phyloP scores from a whole-genome alignment of 2,888 invertebrate genomes.

The Cephus pygmeus region DNA sequence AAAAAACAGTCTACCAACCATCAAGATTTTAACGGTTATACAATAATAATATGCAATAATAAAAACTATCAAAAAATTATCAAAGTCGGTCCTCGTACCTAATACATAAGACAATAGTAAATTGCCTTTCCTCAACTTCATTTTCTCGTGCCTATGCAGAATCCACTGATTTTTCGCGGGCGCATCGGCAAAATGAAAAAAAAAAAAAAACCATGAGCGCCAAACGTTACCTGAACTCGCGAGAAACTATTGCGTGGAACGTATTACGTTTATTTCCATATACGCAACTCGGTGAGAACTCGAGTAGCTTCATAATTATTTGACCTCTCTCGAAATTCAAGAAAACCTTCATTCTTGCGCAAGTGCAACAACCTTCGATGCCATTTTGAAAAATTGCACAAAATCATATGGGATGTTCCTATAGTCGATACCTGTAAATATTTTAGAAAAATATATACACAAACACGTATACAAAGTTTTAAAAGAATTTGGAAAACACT shows the following conservation, averaged over 20 bases:
- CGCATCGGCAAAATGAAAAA: not conserved
- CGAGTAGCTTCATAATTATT: not conserved
- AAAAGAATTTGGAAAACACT: not conserved
- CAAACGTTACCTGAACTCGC: not conserved
- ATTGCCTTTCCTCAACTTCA: not conserved
- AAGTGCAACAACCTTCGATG: not conserved
- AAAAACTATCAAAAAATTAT: not conserved
- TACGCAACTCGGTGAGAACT: not conserved
- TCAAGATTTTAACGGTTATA: not conserved
- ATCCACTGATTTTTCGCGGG: not conserved
- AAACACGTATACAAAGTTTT: not conserved
- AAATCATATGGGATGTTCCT: not conserved
- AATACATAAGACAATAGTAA: not conserved
- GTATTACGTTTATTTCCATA: not conserved
- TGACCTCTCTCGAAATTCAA: not conserved
- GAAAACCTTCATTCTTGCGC: not conserved
- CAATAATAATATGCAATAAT: not conserved
- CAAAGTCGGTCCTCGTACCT: not conserved
- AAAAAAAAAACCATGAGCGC: not conserved
- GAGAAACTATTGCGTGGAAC: not conserved
- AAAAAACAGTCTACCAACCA: not conserved
- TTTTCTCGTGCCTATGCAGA: not conserved
- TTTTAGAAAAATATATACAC: conserved; percentile 21
- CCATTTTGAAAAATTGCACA: not conserved
- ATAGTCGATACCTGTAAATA: not conserved